Evolutionary conservation across 2,797 vertebrate species (phyloP).

Genomic region (Poecilia gillii): DNA sequence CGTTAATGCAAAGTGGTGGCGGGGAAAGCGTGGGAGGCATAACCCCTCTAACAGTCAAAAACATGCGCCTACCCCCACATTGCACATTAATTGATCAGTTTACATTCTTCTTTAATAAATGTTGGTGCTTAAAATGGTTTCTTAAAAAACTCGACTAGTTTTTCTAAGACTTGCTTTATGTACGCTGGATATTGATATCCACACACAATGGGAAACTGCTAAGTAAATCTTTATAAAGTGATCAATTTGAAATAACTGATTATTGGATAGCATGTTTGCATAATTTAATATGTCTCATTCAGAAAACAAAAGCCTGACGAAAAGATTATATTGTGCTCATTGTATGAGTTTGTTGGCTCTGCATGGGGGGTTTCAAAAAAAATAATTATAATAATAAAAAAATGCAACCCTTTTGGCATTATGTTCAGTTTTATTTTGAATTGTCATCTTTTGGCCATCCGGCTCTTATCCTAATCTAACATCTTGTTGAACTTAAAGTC

Average conservation of each 20-base stretch:
- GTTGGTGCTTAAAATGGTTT: background rate
- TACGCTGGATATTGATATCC: background rate
- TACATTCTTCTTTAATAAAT: background rate
- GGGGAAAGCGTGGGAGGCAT: background rate
- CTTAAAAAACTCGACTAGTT: background rate
- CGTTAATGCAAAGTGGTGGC: background rate
- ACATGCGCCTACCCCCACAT: background rate
- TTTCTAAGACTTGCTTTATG: background rate
- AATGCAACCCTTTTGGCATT: background rate
- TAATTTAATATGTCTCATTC: background rate
- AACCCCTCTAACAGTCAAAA: background rate
- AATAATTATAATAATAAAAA: background rate
- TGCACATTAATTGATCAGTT: background rate
- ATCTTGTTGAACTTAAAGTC: conserved; percentile 7
- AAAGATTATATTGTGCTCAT: background rate
- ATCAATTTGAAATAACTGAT: background rate
- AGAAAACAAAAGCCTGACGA: background rate
- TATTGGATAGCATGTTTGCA: background rate
- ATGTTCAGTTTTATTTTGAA: background rate
- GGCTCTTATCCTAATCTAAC: background rate
- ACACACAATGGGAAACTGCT: background rate
- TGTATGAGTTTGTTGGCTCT: background rate
- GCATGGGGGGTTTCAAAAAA: background rate
- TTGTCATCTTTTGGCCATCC: background rate
- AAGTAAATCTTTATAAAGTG: background rate